Base-by-base conservation (phyloP, 2,113 vertebrate genomes). In the Alligator mississippiensis region DNA sequence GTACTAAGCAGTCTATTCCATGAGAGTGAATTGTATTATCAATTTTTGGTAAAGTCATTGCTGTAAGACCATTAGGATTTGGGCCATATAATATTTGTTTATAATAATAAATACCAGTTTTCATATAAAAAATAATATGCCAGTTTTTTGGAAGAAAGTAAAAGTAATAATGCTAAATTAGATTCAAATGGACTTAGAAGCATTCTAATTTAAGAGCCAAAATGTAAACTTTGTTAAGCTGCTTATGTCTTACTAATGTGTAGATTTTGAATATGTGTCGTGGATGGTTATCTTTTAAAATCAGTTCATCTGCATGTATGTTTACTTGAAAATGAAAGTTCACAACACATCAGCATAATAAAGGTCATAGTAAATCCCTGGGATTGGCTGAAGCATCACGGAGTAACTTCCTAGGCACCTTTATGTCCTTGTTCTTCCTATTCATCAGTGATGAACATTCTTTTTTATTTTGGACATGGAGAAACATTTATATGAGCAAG, bases 331-430 rank as follows among this genome's bases (percentile, higher is more conserved):
- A 0, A 0, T 28, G 4, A 14, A 1, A 21, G 28, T n/a, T 3
- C 1, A 0, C 2, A 6, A 13, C 0, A n/a, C 0, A 1, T 7
- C 1, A 25, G 76, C 12, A 13, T 54, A 57, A 59, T 11, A 9
- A 24, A 3, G 0, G 0, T 1, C 76, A 38, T 3, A 9, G 6
- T 18, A 7, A 57, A 7, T 63, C 3, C 2, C 55, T 3, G 28
- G 55, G 16, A 4, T 0, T 0, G 7, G 24, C 8, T 9, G 14
- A 5, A 5, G 9, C 1, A 1, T 54, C 68, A 85, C 66, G 1
- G 1, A 5, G 84, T n/a, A 0, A 72, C 14, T 4, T 19, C 11
- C 24, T 6, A 1, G 27, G 70, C 21, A 9, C 3, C 5, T 0
- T 18, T 1, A 0, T 1, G 5, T 61, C 57, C 55, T 63, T 0